A percentile compares a stretch with the other conserved stretches of the same genome.
Evolutionary conservation across 1,140 invertebrate species (phyloP).

Genomic region (Ips typographus): DNA sequence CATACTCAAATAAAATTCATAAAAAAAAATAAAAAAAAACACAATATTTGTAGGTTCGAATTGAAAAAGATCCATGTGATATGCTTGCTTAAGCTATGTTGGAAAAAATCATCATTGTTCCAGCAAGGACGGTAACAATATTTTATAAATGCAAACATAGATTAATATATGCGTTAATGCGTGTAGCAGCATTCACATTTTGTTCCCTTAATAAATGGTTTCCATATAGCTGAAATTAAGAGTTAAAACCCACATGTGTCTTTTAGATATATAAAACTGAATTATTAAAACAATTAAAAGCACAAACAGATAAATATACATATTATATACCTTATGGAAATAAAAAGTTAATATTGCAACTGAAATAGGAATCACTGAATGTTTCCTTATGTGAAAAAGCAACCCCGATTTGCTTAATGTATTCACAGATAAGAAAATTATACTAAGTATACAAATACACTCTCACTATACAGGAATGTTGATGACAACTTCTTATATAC

Average conservation of each 20-base stretch:
- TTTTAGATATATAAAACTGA: slow-evolving; percentile 3
- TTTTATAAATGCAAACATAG: slow-evolving; percentile 14
- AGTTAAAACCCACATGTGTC: not conserved
- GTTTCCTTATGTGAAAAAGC: slow-evolving; percentile 13
- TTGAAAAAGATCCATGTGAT: slow-evolving; percentile 33
- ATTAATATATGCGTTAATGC: slow-evolving; percentile 2
- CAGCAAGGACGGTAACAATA: slow-evolving; percentile 48
- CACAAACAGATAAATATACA: too few relatives aligned
- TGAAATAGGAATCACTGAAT: slow-evolving; percentile 30
- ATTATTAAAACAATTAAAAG: not conserved
- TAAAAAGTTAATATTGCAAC: slow-evolving; percentile 13
- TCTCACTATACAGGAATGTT: slow-evolving; percentile 36
- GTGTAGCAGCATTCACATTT: slow-evolving; percentile 20
- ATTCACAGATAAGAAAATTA: slow-evolving; percentile 27
- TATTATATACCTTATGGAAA: slow-evolving; percentile 9
- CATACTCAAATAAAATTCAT: slow-evolving; percentile 38
- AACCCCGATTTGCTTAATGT: slow-evolving; percentile 10
- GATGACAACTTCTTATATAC: slow-evolving; percentile 15
- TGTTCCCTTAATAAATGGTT: slow-evolving; percentile 35
- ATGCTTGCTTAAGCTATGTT: slow-evolving; percentile 43
- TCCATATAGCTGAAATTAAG: not conserved
- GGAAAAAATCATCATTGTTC: slow-evolving; percentile 38
- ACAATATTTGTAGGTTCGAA: slow-evolving; percentile 7
- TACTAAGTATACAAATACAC: slow-evolving; percentile 26
- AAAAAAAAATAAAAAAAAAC: slow-evolving; percentile 25